Evolutionary conservation across 2,113 vertebrate species (phyloP).

Genomic region (Leptosomus discolor): DNA sequence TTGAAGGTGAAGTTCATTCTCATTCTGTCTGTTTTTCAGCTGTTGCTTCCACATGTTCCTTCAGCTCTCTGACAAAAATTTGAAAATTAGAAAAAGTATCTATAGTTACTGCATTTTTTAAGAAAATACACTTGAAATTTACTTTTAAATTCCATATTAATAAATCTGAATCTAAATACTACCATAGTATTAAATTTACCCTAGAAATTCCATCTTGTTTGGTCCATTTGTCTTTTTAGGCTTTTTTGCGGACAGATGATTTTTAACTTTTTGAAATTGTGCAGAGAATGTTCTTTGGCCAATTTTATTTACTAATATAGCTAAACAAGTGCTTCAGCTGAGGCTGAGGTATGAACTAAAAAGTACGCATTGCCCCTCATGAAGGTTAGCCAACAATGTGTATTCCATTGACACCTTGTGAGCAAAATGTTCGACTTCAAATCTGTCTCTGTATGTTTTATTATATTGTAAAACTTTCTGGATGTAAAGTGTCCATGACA

Average conservation of each 20-base stretch:
- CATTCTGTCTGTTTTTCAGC: not conserved
- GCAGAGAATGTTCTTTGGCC: not conserved
- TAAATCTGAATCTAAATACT: not conserved
- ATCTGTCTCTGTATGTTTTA: not conserved
- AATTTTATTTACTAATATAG: not conserved
- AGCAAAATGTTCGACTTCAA: not conserved
- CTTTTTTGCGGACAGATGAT: not conserved
- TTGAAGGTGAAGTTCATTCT: not conserved
- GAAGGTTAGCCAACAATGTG: not conserved
- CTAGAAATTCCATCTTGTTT: not conserved
- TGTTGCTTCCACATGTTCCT: not conserved
- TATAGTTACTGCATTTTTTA: not conserved
- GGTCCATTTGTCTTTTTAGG: not conserved
- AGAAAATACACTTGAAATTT: not conserved
- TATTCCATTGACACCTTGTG: not conserved
- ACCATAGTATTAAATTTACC: not conserved
- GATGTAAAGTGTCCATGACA: not conserved
- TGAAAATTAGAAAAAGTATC: not conserved
- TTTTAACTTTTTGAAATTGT: not conserved
- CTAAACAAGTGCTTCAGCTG: not conserved
- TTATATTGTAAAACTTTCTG: not conserved
- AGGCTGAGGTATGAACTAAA: not conserved
- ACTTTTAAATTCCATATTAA: not conserved
- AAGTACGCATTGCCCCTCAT: fast-evolving
- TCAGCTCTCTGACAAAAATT: not conserved